Evolutionary conservation across 2,113 vertebrate genomes (phyloP).

Genomic region (Gracilinanus agilis): DNA sequence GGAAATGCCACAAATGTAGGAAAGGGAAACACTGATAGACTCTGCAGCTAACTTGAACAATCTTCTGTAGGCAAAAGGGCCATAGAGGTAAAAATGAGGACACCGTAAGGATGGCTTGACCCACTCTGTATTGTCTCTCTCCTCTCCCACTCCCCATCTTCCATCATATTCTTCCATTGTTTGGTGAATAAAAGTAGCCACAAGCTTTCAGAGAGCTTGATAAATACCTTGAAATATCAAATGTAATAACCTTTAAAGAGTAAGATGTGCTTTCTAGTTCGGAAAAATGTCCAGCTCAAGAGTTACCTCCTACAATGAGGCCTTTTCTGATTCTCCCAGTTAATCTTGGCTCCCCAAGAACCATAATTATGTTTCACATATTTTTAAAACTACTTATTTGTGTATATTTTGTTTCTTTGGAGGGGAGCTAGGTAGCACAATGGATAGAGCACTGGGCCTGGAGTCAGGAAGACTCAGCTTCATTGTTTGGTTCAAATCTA

Average conservation of each 20-base stretch:
- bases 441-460: too few species aligned
- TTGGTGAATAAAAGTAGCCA: background rate
- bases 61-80: background rate
- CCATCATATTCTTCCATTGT: background rate
- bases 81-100: background rate
- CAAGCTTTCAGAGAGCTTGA: background rate
- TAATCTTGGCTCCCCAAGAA: background rate
- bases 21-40: background rate
- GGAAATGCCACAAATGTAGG: background rate
- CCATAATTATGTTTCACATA: background rate
- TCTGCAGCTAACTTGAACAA: background rate
- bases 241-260: background rate
- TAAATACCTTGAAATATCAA: background rate
- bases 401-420: background rate
- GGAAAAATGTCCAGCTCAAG: background rate
- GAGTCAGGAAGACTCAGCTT: too few species aligned
- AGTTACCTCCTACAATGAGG: background rate
- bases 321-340: background rate
- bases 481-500: too few species aligned
- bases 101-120: background rate
- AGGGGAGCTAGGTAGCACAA: background rate
- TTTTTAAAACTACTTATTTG: background rate
- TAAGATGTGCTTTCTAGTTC: background rate
- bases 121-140: background rate
- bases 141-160: background rate